phyloP scores from a whole-genome alignment of 92 coral and sea anemone species.

The Blastomussa wellsi region DNA sequence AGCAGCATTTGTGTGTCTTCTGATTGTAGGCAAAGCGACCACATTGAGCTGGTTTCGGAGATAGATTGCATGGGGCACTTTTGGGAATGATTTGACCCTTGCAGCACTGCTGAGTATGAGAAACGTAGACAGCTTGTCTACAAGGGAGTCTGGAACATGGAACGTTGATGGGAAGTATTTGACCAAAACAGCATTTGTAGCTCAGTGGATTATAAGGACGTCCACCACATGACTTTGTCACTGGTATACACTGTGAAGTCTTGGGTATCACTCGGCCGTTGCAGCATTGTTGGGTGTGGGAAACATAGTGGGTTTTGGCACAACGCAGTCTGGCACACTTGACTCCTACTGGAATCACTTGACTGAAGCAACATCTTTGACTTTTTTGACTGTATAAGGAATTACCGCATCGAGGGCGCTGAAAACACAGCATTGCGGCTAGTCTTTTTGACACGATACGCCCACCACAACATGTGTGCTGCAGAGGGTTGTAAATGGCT shows the following conservation, averaged over 20 bases:
- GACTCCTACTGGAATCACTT: not conserved
- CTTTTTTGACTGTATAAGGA: not conserved
- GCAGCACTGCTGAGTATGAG: slow-evolving; percentile 30
- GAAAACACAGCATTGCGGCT: not conserved
- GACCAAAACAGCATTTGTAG: slow-evolving; percentile 15
- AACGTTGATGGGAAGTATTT: not conserved
- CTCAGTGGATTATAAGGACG: not conserved
- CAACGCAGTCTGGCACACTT: slow-evolving; percentile 10
- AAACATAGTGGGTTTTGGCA: not conserved
- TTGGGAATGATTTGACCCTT: slow-evolving; percentile 28
- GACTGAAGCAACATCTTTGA: slow-evolving; percentile 11
- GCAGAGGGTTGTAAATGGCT: not conserved
- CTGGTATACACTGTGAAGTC: not conserved
- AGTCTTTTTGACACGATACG: slow-evolving; percentile 3
- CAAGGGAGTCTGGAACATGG: slow-evolving; percentile 8
- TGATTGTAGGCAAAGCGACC: slow-evolving; percentile 5
- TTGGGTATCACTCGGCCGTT: slow-evolving; percentile 35
- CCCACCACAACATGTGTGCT: slow-evolving; percentile 5
- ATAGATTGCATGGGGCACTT: slow-evolving; percentile 10
- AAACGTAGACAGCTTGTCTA: not conserved
- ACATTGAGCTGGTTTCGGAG: not conserved
- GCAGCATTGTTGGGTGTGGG: slow-evolving; percentile 22
- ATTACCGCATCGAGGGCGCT: not conserved
- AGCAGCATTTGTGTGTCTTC: not conserved
- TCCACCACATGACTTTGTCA: not conserved